A percentile compares a stretch with the other conserved stretches of the same genome.
Conservation (phyloP, 2,797 vertebrate species). For the Sebastes itinus region DNA sequence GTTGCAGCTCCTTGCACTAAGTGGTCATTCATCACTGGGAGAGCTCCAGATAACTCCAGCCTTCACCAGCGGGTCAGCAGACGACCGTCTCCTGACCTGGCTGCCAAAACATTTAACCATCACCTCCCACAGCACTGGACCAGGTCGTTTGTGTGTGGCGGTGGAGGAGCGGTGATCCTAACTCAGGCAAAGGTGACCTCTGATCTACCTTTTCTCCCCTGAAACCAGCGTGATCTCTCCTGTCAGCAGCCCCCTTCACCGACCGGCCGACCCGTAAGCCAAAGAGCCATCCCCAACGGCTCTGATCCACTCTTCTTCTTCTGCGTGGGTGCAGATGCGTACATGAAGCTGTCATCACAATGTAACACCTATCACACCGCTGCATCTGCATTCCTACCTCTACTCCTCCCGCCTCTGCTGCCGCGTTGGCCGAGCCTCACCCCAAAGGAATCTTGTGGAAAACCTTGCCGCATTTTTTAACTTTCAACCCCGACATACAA, state of each 20-base stretch:
- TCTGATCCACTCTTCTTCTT: not conserved
- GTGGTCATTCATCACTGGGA: conserved; percentile 75
- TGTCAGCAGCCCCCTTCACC: conserved; percentile 2
- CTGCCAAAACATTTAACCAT: conserved; percentile 67
- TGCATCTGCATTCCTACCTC: not conserved
- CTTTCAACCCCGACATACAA: conserved; percentile 8
- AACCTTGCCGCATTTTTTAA: not conserved
- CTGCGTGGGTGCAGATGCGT: not conserved
- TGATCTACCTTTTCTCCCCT: conserved; percentile 30
- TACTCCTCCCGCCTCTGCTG: not conserved
- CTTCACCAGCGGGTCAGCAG: conserved; percentile 62
- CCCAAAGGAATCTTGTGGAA: not conserved
- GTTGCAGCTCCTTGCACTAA: conserved; percentile 54
- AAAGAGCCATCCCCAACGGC: not conserved
- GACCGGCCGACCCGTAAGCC: not conserved
- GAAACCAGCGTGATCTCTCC: conserved; percentile 31
- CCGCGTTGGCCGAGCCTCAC: not conserved
- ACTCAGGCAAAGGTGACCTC: conserved; percentile 46
- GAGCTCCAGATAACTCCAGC: conserved; percentile 53
- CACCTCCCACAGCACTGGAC: conserved; percentile 17
- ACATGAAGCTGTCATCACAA: not conserved
- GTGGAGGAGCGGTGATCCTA: conserved; percentile 3
- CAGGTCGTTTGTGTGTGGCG: not conserved
- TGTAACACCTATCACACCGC: not conserved
- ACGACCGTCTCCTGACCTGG: conserved; percentile 37